These are phyloP conservation scores for Ylistrum balloti DNA, from an alignment of 1,140 invertebrate species.

Conservation along the genomic window DNA sequence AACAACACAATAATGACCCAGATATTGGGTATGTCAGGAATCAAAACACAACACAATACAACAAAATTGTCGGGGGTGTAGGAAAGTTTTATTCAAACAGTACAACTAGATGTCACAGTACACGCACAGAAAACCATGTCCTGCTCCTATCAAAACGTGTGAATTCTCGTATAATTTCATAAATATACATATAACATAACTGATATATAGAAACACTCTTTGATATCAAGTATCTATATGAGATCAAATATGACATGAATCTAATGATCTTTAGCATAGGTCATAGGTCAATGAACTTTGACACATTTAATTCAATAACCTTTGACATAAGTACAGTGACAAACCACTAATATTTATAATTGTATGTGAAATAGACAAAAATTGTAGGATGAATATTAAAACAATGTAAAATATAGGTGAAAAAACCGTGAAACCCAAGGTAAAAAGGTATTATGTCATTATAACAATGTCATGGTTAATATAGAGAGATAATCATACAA, in stretches of 20 bases:
- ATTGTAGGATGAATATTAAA: not conserved
- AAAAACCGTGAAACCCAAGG: not conserved
- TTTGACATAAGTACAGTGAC: not conserved
- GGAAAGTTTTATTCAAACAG: conserved; percentile 39
- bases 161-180: conserved; percentile 20
- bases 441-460: not conserved
- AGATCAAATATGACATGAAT: not conserved
- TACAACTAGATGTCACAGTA: conserved; percentile 10
- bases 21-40: too few species aligned
- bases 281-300: not conserved
- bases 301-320: not conserved
- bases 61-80: not conserved
- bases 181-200: conserved; percentile 32
- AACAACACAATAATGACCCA: too few species aligned
- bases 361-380: not conserved
- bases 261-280: not conserved
- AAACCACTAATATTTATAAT: too few species aligned
- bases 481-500: too few species aligned
- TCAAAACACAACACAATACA: conserved; percentile 3
- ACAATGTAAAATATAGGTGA: not conserved
- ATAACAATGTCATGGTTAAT: not conserved
- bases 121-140: conserved; percentile 37
- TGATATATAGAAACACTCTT: conserved; percentile 20
- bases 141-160: conserved; percentile 6
- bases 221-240: conserved; percentile 5